Percentiles rank a stretch among this genome's conserved stretches.
These are phyloP conservation scores for Phocoena sinus DNA, from an alignment of 2,113 vertebrate genomes.

Conservation along the genomic window DNA sequence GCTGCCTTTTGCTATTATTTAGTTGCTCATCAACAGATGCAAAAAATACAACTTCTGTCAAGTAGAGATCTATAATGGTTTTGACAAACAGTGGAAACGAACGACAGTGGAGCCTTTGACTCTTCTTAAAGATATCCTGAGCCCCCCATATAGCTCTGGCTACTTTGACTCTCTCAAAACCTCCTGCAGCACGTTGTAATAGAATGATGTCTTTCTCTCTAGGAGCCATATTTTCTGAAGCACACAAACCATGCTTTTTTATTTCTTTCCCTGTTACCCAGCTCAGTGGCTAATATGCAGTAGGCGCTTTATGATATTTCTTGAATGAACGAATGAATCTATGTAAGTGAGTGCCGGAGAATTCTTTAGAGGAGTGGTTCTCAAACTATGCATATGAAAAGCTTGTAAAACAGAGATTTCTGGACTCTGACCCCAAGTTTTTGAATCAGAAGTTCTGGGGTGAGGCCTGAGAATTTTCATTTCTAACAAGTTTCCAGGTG, in stretches of 20 bases:
- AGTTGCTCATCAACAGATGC: background rate
- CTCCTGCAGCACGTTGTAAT: background rate
- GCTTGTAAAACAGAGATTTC: background rate
- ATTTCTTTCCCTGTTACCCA: background rate
- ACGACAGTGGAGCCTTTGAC: background rate
- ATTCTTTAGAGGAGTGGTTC: background rate
- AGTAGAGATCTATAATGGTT: background rate
- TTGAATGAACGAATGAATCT: background rate
- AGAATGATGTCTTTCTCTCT: background rate
- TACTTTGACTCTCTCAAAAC: rapidly evolving
- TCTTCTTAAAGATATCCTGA: background rate
- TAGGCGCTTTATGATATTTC: background rate
- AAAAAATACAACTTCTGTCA: background rate
- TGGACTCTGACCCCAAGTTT: background rate
- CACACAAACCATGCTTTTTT: background rate
- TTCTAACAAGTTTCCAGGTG: background rate
- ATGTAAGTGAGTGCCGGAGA: background rate
- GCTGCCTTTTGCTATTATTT: background rate
- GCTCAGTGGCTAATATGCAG: background rate
- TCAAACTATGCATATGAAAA: background rate
- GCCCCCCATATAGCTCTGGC: background rate
- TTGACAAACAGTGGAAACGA: background rate
- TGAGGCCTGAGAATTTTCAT: background rate
- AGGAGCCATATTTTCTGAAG: background rate
- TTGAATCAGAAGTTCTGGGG: background rate